phyloP scores from a whole-genome alignment of 2,113 vertebrate species.

The Machaerirhynchus nigripectus region DNA sequence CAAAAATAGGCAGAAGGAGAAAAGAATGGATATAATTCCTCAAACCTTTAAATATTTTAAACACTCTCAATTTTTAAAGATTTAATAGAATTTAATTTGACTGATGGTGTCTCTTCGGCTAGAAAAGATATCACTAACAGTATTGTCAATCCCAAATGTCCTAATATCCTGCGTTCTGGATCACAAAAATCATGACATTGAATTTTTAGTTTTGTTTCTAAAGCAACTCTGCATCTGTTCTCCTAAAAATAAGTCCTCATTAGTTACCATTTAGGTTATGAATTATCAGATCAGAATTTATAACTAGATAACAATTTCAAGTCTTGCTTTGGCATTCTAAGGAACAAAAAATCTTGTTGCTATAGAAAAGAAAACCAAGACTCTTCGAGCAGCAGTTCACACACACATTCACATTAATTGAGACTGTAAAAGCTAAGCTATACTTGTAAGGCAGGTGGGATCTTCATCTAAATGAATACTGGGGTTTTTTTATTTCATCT shows the following conservation, averaged over 20 bases:
- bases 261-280: constrained; percentile 42
- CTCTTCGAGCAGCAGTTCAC: neutral
- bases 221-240: constrained; percentile 23
- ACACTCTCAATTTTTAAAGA: neutral
- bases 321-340: neutral
- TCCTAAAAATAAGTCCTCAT: constrained; percentile 50
- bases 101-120: neutral
- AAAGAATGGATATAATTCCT: neutral
- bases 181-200: constrained; percentile 25
- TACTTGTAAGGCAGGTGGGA: neutral
- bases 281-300: constrained; percentile 39
- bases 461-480: neutral
- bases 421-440: neutral
- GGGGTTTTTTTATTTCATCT: neutral
- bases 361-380: neutral
- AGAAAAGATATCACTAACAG: neutral
- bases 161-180: neutral
- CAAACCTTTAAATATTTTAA: neutral
- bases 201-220: constrained; percentile 22
- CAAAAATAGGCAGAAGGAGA: neutral
- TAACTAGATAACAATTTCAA: neutral
- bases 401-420: neutral
- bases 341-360: neutral
- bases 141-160: neutral
- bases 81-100: neutral